phyloP scores from a whole-genome alignment of 2,113 vertebrate species.

The Sialia sialis region DNA sequence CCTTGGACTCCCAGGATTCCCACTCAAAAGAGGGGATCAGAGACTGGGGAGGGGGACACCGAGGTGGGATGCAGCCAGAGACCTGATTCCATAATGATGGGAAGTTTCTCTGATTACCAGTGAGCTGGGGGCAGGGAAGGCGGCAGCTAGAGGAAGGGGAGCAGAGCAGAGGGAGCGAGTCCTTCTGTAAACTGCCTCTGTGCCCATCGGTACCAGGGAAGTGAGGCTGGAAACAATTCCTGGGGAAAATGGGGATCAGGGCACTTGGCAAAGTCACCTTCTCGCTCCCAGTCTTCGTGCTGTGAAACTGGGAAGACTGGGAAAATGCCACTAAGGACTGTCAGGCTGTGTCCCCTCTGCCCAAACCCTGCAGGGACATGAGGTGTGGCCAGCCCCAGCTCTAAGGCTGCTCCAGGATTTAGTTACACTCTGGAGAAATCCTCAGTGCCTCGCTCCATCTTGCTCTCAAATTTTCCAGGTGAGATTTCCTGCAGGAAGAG shows the following conservation, averaged over 20 bases:
- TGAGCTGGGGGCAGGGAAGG: background rate
- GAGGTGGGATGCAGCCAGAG: background rate
- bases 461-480: rapidly evolving
- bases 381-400: background rate
- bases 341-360: rapidly evolving
- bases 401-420: background rate
- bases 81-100: background rate
- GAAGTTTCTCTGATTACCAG: background rate
- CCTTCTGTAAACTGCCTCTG: background rate
- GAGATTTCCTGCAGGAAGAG: background rate
- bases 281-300: background rate
- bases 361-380: background rate
- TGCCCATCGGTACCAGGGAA: rapidly evolving
- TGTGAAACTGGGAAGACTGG: background rate
- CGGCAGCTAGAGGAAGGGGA: background rate
- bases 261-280: rapidly evolving
- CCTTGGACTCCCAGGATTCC: rapidly evolving
- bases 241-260: rapidly evolving
- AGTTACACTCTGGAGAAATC: background rate
- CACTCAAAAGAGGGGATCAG: background rate
- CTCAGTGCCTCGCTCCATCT: background rate
- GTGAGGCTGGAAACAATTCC: background rate
- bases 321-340: background rate
- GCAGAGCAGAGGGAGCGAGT: background rate
- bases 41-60: background rate